Evolutionary conservation across 2,113 vertebrate species (phyloP), one percentile per base, ranked within the genome.

Genomic region (Ophthalmolycus amberensis): DNA sequence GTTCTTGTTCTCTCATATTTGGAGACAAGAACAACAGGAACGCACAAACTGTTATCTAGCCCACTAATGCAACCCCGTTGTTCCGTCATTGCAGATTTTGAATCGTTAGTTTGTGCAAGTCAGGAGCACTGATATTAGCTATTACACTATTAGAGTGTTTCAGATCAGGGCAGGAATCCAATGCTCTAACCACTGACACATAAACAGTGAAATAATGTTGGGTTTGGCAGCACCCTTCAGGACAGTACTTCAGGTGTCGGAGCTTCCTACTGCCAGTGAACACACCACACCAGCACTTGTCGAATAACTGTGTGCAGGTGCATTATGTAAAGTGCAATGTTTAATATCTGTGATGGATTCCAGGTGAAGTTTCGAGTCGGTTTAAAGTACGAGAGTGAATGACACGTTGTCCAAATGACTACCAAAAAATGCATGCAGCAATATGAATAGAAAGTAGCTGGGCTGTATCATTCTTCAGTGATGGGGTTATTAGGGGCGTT

Each of bases 41-140:
- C 18, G 76, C 15, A 9, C 15, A 32, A 14, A 72, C 65, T 87
- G 76, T 74, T 60, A 70, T 63, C 67, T 14, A 16, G 25, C 66
- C 7, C 27, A 81, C 77, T 83, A 85, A 83, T 84, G 71, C 75
- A 77, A 69, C 42, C 77, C 77, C 14, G 2, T 71, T 32, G 32
- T 32, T 32, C 4, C 5, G 14, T 18, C 46, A 42, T 32, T 75
- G 74, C 7, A 27, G 32, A 29, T 32, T 73, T 78, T 29, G 15
- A 80, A 71, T 60, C 3, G 9, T 46, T 37, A 32, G 25, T 27
- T 38, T 46, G 22, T 58, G 14, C 66, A 34, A 40, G 29, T 32
- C 62, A 27, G 14, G 4, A 34, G 11, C 14, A 18, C 14, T 37
- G 25, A 37, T 48, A 60, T 25, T 27, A 79, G 6, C 20, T 29